These are phyloP conservation scores for Prionailurus bengalensis DNA, from an alignment of 2,113 vertebrate species.

Conservation along the genomic window DNA sequence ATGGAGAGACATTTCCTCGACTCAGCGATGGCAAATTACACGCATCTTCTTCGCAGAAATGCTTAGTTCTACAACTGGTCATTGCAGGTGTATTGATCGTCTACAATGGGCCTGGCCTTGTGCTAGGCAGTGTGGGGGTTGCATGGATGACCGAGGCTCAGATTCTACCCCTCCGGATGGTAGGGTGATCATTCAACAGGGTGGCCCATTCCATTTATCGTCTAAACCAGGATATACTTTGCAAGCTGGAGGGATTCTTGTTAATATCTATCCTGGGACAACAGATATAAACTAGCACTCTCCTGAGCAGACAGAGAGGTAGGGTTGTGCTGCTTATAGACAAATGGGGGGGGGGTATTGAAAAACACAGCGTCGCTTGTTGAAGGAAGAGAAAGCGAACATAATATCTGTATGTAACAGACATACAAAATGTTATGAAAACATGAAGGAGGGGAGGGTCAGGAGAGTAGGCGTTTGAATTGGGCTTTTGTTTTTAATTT, in stretches of 20 bases:
- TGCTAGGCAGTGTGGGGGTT: neutral
- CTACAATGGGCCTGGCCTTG: neutral
- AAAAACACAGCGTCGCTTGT: neutral
- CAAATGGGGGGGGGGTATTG: neutral
- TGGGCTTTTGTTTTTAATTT: neutral
- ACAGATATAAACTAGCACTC: neutral
- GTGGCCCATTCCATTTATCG: neutral
- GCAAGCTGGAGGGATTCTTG: neutral
- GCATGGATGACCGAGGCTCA: neutral
- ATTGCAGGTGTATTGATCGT: neutral
- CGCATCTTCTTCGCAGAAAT: neutral
- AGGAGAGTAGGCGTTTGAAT: neutral
- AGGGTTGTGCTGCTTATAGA: neutral
- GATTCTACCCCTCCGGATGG: neutral
- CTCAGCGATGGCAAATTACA: neutral
- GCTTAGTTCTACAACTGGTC: neutral
- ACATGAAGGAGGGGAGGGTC: neutral
- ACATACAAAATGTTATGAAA: neutral
- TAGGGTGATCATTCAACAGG: neutral
- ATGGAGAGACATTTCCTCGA: neutral
- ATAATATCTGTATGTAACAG: neutral
- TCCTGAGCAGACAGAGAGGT: neutral
- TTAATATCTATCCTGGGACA: neutral
- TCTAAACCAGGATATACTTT: neutral
- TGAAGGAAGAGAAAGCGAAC: neutral